Conservation (phyloP, 2,113 vertebrate species). For the Onychostruthus taczanowskii region DNA sequence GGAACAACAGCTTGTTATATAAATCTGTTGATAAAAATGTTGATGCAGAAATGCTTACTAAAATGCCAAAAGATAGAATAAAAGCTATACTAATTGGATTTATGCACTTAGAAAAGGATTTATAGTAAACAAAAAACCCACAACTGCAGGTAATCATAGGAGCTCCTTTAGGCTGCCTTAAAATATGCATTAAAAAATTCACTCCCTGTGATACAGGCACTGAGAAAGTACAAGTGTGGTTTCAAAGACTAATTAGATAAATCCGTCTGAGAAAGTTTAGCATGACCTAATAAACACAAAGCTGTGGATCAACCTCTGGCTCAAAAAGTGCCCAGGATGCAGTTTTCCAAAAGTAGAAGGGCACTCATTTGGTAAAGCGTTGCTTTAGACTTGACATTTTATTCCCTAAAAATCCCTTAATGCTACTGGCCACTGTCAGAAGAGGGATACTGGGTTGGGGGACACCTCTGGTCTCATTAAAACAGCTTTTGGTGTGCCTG, state of each 20-base stretch:
- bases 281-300: background rate
- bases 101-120: background rate
- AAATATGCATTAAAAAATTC: background rate
- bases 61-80: background rate
- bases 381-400: background rate
- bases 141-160: background rate
- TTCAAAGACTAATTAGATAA: constrained; percentile 47
- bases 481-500: background rate
- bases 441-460: background rate
- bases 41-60: background rate
- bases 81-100: constrained; percentile 28
- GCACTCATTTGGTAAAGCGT: background rate
- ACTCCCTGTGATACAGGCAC: background rate
- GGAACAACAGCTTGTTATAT: background rate
- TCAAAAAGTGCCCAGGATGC: background rate
- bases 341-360: background rate
- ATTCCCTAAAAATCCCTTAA: background rate
- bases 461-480: background rate
- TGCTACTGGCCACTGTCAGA: background rate
- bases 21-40: constrained; percentile 30
- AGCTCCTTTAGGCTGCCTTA: background rate
- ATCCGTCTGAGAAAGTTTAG: constrained; percentile 20
- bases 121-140: background rate
- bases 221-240: background rate
- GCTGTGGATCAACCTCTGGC: background rate